Percentiles rank a stretch among this genome's conserved stretches.
These are phyloP conservation scores for Meteorus cinctellus DNA, from an alignment of 2,888 invertebrate genomes.

Conservation along the genomic window DNA sequence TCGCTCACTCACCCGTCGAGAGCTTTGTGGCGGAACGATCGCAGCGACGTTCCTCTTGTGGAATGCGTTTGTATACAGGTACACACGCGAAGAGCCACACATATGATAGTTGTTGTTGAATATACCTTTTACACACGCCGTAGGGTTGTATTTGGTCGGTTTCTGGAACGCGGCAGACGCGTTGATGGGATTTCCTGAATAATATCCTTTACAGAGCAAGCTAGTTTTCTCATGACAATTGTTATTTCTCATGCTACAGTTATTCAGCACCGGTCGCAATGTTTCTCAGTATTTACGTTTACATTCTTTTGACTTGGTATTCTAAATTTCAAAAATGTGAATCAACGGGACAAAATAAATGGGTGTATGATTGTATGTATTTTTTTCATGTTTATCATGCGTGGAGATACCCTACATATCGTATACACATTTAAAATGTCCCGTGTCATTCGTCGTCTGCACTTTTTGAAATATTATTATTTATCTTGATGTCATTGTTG, in stretches of 20 bases:
- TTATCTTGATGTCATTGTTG: background rate
- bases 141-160: constrained; percentile 38
- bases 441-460: too few relatives aligned
- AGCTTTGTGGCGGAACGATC: constrained; percentile 49
- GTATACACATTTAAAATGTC: background rate
- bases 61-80: constrained; percentile 59
- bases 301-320: constrained; percentile 7
- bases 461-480: background rate
- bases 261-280: constrained; percentile 10
- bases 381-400: background rate
- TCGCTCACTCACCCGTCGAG: background rate
- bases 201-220: constrained; percentile 4
- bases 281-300: constrained; percentile 23
- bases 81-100: constrained; percentile 30
- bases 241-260: constrained; percentile 17
- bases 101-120: constrained; percentile 21
- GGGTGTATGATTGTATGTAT: background rate
- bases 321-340: constrained; percentile 12
- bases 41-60: constrained; percentile 58
- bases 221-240: constrained; percentile 27
- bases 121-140: constrained; percentile 30
- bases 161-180: constrained; percentile 45
- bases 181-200: constrained; percentile 25
- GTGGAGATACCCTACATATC: background rate
- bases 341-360: constrained; percentile 10